Conservation (phyloP, 2,797 vertebrate species). For the Sebastolobus alascanus region DNA sequence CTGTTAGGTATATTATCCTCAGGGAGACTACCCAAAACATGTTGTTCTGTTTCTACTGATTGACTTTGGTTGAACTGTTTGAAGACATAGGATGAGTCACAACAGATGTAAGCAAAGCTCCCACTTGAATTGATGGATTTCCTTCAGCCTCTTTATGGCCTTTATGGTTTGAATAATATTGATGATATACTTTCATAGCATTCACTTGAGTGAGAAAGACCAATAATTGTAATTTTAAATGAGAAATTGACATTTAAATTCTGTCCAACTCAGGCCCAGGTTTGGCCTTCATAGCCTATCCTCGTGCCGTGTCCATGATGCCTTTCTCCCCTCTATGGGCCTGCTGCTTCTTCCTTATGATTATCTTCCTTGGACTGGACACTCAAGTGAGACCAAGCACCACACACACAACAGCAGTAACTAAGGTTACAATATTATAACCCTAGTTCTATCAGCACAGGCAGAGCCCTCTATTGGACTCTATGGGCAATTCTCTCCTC, state of each 20-base stretch:
- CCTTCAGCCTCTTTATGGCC: background rate
- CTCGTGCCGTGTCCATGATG: constrained; percentile 96
- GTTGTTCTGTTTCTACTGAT: background rate
- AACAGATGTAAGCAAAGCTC: background rate
- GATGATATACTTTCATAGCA: too few relatives aligned
- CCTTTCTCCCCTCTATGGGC: constrained; percentile 97
- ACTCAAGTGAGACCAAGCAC: constrained; percentile 89
- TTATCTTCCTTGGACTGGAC: constrained; percentile 95
- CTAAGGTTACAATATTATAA: too few relatives aligned
- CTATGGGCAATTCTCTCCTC: too few relatives aligned
- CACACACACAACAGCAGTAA: background rate
- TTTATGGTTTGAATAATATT: too few relatives aligned
- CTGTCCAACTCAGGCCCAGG: constrained; percentile 89
- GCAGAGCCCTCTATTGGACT: too few relatives aligned
- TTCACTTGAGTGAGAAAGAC: too few relatives aligned
- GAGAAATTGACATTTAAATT: background rate
- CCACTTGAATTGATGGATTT: background rate
- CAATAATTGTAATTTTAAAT: background rate
- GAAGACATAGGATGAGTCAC: background rate
- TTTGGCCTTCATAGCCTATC: constrained; percentile 97
- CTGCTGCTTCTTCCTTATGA: constrained; percentile 97
- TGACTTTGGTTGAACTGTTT: background rate
- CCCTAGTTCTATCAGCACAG: too few relatives aligned
- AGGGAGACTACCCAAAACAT: background rate
- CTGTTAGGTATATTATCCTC: background rate